phyloP scores from a whole-genome alignment of 2,797 vertebrate genomes.

The Anguilla megastoma region DNA sequence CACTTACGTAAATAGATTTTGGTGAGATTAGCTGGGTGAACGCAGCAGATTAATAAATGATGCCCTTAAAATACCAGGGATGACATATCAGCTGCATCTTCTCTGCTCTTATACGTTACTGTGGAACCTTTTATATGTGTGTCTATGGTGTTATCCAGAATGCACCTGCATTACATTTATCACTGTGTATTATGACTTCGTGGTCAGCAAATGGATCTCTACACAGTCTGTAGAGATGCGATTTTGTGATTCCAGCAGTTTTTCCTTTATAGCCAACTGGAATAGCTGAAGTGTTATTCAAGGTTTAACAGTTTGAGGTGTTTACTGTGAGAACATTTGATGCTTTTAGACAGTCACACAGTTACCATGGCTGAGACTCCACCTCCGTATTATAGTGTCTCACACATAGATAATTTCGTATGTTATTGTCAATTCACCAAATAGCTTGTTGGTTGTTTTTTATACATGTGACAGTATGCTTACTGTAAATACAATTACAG shows the following conservation, averaged over 20 bases:
- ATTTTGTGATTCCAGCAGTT: not conserved
- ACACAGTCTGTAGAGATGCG: not conserved
- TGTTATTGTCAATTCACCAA: not conserved
- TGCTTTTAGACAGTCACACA: not conserved
- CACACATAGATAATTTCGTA: not conserved
- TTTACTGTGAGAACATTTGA: not conserved
- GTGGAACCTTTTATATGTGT: not conserved
- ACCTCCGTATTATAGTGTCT: not conserved
- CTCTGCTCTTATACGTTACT: not conserved
- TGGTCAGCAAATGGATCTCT: not conserved
- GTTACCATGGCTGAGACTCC: not conserved
- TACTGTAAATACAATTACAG: too few relatives aligned
- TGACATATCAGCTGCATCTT: not conserved
- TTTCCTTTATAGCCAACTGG: not conserved
- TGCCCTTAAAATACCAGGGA: not conserved
- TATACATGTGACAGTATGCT: too few relatives aligned
- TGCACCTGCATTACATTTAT: not conserved
- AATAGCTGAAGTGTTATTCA: not conserved
- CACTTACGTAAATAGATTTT: not conserved
- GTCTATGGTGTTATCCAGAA: not conserved
- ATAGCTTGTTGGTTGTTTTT: too few relatives aligned
- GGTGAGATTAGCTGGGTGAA: not conserved
- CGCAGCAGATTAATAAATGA: not conserved
- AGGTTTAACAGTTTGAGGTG: not conserved
- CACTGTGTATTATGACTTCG: not conserved